Conservation (phyloP, 2,113 vertebrate genomes). For the Ctenodactylus gundi region DNA sequence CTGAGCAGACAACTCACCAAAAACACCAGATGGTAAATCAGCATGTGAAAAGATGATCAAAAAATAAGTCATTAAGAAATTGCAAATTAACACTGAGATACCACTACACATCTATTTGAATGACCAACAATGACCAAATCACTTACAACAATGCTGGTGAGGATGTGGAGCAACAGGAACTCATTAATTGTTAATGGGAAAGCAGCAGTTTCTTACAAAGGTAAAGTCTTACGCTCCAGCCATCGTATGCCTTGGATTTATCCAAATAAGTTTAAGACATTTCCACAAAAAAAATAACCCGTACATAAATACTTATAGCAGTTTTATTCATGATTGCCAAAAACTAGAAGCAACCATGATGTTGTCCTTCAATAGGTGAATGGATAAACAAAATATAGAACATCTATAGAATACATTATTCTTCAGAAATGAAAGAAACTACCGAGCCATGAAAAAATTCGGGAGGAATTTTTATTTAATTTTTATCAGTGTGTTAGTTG, state of each 20-base stretch:
- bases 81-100: not conserved
- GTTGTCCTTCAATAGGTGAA: not conserved
- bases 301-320: not conserved
- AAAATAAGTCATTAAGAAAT: not conserved
- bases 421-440: not conserved
- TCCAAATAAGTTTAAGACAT: not conserved
- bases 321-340: not conserved
- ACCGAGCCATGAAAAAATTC: not conserved
- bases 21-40: not conserved
- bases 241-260: not conserved
- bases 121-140: not conserved
- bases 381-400: not conserved
- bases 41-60: not conserved
- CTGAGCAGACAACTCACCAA: not conserved
- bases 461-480: not conserved
- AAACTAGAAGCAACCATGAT: not conserved
- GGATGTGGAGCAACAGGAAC: not conserved
- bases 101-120: not conserved
- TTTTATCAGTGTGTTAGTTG: not conserved
- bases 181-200: not conserved
- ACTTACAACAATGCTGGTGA: not conserved
- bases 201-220: too few species aligned
- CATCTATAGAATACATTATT: not conserved
- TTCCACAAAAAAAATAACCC: not conserved
- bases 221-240: not conserved